phyloP scores from a whole-genome alignment of 2,888 invertebrate genomes.

The Acleris holmiana region DNA sequence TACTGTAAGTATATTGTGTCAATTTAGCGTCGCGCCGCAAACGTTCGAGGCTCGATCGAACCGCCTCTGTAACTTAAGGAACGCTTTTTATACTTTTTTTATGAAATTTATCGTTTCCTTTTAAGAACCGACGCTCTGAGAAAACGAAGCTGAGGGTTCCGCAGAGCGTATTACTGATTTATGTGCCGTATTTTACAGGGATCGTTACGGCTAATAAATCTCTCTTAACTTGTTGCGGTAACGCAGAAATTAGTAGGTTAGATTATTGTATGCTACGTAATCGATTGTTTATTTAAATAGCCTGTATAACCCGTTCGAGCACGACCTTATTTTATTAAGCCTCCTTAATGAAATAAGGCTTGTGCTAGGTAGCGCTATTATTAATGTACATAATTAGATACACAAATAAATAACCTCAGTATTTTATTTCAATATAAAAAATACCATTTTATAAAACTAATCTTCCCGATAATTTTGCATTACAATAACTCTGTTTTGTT shows the following conservation, averaged over 20 bases:
- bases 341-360: no score
- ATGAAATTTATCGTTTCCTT: conserved; percentile 53
- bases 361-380: no score
- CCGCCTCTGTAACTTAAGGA: conserved; percentile 20
- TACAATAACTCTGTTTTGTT: no score
- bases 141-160: conserved; percentile 45
- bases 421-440: no score
- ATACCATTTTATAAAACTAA: no score
- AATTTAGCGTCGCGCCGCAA: conserved; percentile 18
- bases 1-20: conserved; percentile 2
- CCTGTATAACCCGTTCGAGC: no score
- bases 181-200: conserved; percentile 67
- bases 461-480: no score
- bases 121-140: conserved; percentile 39
- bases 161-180: conserved; percentile 64
- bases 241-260: conserved; percentile 57
- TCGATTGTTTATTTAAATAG: conserved; percentile 7
- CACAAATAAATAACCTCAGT: no score
- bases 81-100: conserved; percentile 37
- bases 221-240: conserved; percentile 71
- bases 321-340: no score
- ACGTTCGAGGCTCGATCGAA: conserved; percentile 18
- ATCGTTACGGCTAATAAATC: conserved; percentile 75
- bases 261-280: conserved; percentile 18
- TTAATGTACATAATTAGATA: no score